Conservation (phyloP, 2,113 vertebrate genomes). For the Acanthochromis polyacanthus region DNA sequence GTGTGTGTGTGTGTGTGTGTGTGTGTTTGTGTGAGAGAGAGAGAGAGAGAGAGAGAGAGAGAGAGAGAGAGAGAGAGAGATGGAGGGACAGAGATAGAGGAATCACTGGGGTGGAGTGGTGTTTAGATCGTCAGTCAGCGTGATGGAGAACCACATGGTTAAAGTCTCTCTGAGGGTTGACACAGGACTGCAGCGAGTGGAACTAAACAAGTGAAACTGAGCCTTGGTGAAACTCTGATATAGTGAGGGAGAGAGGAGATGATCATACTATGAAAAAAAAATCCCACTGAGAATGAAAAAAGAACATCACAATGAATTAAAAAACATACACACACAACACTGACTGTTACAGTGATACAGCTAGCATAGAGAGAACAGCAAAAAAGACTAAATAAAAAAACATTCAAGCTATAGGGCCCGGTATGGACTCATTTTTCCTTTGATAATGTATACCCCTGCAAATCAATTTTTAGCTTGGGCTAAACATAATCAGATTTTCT, state of each 20-base stretch:
- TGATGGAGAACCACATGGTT: constrained; percentile 76
- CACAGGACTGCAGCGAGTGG: constrained; percentile 57
- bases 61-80: constrained; percentile 51
- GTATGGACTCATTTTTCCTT: constrained; percentile 52
- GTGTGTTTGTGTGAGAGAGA: constrained; percentile 23
- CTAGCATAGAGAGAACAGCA: constrained; percentile 10
- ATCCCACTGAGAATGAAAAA: constrained; percentile 11
- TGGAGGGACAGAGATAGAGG: constrained; percentile 68
- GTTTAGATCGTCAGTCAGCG: constrained; percentile 76
- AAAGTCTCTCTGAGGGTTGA: constrained; percentile 74
- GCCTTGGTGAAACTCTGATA: constrained; percentile 60
- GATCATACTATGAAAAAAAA: constrained; percentile 31
- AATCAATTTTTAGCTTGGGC: constrained; percentile 69
- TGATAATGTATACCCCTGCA: constrained; percentile 66
- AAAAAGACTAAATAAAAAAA: constrained; percentile 27
- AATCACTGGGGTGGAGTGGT: constrained; percentile 74
- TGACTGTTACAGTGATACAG: constrained; percentile 27
- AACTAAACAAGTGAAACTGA: constrained; percentile 70
- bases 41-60: not conserved
- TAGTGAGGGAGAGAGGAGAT: constrained; percentile 34
- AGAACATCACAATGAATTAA: constrained; percentile 44
- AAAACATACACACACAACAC: constrained; percentile 51
- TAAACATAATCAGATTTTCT: constrained; percentile 78
- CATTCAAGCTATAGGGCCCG: constrained; percentile 26
- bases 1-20: constrained; percentile 33